phyloP scores from a whole-genome alignment of 2,888 invertebrate species.

The Rotaria sp. region DNA sequence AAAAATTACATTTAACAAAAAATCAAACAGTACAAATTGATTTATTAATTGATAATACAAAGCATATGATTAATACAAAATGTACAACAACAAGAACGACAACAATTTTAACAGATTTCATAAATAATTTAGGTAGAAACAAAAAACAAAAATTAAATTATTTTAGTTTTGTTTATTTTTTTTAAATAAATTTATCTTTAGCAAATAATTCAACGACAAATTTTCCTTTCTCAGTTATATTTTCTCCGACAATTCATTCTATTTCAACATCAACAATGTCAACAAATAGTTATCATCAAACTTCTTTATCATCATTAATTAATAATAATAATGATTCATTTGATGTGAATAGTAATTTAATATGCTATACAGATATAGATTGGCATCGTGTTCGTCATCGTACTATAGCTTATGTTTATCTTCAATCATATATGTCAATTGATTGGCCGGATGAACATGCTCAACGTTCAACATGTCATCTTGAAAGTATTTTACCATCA shows the following conservation, averaged over 20 bases:
- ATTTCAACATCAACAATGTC: not conserved
- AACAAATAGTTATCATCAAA: not conserved
- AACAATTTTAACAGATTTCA: not conserved
- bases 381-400: not conserved
- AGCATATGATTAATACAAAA: not conserved
- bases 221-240: not conserved
- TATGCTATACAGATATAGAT: not conserved
- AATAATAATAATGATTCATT: not conserved
- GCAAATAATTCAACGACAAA: not conserved
- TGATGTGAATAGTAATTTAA: not conserved
- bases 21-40: not conserved
- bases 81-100: not conserved
- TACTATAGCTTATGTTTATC: slow-evolving; percentile 3
- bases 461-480: not conserved
- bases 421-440: not conserved
- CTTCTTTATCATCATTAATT: not conserved
- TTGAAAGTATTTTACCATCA: not conserved
- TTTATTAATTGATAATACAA: not conserved
- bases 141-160: too few species aligned
- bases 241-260: not conserved
- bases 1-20: not conserved
- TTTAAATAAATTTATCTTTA: not conserved
- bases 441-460: slow-evolving; percentile 1
- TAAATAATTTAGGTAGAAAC: not conserved
- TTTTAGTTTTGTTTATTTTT: too few species aligned